Evolutionary conservation across 2,888 invertebrate genomes (phyloP).

Genomic region (Nomada fabriciana): DNA sequence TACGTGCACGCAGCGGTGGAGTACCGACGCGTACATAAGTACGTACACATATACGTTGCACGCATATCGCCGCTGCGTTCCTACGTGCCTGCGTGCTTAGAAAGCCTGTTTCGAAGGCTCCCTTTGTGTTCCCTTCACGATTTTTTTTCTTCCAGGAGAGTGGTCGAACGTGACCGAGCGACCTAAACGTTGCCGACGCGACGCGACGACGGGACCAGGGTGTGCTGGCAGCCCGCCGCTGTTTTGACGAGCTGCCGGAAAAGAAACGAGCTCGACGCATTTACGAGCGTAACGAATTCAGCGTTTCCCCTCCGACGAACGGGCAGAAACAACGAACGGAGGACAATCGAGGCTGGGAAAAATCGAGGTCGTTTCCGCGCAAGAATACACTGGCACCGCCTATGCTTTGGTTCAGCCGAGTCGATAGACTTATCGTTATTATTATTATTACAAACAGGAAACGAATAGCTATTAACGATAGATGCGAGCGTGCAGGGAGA

Average conservation of each 20-base stretch:
- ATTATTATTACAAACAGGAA: neutral
- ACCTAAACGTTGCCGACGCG: constrained; percentile 39
- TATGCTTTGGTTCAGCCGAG: neutral
- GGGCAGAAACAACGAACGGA: neutral
- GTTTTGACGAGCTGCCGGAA: constrained; percentile 44
- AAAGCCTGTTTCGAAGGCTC: constrained; percentile 17
- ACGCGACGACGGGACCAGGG: neutral
- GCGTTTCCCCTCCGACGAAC: constrained; percentile 13
- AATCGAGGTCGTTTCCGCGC: constrained; percentile 25
- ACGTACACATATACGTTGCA: neutral
- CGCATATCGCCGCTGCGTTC: constrained; percentile 19
- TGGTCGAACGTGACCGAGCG: constrained; percentile 66
- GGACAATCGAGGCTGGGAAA: constrained; percentile 13
- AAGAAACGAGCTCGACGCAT: constrained; percentile 30
- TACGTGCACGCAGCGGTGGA: constrained; percentile 34
- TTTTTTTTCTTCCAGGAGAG: constrained; percentile 37
- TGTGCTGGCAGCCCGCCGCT: neutral
- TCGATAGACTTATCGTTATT: constrained; percentile 4
- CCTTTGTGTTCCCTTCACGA: constrained; percentile 36
- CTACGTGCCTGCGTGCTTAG: constrained; percentile 30
- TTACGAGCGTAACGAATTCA: constrained; percentile 53
- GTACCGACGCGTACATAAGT: constrained; percentile 5
- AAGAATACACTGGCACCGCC: neutral
- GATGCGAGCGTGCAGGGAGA: neutral
- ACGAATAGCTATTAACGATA: neutral